A percentile compares a stretch with the other conserved stretches of the same genome.
Conservation (phyloP, 2,797 vertebrate species). For the Scomberomorus guttatus region DNA sequence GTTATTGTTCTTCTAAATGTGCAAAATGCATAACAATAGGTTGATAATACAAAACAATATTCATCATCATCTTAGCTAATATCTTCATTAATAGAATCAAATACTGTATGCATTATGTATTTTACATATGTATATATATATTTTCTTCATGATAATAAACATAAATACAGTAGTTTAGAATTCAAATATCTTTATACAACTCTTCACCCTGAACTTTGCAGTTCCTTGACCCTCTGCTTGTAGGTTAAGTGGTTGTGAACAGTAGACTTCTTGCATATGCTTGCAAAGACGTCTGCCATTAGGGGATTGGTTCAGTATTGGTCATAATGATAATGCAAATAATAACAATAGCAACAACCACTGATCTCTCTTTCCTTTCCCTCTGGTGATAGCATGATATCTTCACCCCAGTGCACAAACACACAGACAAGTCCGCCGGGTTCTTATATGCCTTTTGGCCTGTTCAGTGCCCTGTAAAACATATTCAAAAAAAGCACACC, state of each 20-base stretch:
- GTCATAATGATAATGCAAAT: constrained; percentile 67
- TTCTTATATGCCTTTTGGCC: constrained; percentile 51
- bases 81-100: constrained; percentile 89
- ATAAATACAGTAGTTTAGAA: constrained; percentile 84
- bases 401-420: constrained; percentile 49
- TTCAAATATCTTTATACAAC: constrained; percentile 83
- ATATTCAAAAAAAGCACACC: constrained; percentile 47
- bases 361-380: constrained; percentile 48
- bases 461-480: constrained; percentile 64
- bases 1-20: constrained; percentile 92
- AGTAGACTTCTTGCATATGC: constrained; percentile 65
- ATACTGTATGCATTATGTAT: constrained; percentile 85
- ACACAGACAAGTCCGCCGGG: constrained; percentile 43
- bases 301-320: constrained; percentile 52
- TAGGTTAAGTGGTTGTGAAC: constrained; percentile 71
- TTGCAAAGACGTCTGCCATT: constrained; percentile 56
- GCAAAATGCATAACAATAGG: constrained; percentile 96
- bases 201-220: constrained; percentile 76
- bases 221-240: constrained; percentile 71
- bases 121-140: constrained; percentile 88
- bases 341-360: constrained; percentile 72
- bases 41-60: constrained; percentile 89
- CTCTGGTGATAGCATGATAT: constrained; percentile 41
- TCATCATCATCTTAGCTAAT: constrained; percentile 86
- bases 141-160: constrained; percentile 91